Base-by-base conservation (phyloP, 2,888 invertebrate species). In the Biston stratarius region DNA sequence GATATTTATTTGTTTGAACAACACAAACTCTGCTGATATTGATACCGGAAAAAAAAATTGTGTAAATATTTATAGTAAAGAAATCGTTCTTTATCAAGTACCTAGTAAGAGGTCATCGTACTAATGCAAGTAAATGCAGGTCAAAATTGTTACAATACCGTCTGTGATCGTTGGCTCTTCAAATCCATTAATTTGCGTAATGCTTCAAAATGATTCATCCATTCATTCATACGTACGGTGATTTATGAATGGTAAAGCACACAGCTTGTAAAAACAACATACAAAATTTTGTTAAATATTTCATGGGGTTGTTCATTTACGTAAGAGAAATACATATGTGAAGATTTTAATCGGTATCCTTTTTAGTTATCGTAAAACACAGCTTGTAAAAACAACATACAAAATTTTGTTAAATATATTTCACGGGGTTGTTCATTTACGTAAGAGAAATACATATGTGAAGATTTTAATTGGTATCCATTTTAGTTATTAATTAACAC, bases 171-270 rank as follows among this genome's bases (percentile, higher is more conserved):
- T 73, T 74, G 72, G 78, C 74, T 75, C 75, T 79, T 73, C 63
- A 74, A 81, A 80, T 80, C 76, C 69, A 61, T 66, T 60, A 69
- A 36, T 36, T 76, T 75, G 73, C 68, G 58, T 69, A 73, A 74
- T 64, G 6, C 3, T 36, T 58, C 61, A 75, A 76, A 74, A 77
- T 78, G 81, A 79, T 64, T 81, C 79, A 82, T 75, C 74, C 72
- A 74, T 77, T 74, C 70, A 74, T 76, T 74, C 70, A 74, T 58
- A 48, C 70, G 51, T 69, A 59, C 47, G 55, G 63, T 45, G 15
- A 42, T 44, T 58, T 64, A 44, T 15, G 38, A 11, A 42, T 34
- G 48, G n/a, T 58, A 10, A 36, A 24, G 63, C 57, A 9, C 14
- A n/a, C n/a, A 38, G 0, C 15, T 47, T 38, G 36, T 38, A 38